A percentile compares a stretch with the other conserved stretches of the same genome.
Evolutionary conservation across 2,888 invertebrate species (phyloP).

Genomic region (Cheiracanthium punctorium): DNA sequence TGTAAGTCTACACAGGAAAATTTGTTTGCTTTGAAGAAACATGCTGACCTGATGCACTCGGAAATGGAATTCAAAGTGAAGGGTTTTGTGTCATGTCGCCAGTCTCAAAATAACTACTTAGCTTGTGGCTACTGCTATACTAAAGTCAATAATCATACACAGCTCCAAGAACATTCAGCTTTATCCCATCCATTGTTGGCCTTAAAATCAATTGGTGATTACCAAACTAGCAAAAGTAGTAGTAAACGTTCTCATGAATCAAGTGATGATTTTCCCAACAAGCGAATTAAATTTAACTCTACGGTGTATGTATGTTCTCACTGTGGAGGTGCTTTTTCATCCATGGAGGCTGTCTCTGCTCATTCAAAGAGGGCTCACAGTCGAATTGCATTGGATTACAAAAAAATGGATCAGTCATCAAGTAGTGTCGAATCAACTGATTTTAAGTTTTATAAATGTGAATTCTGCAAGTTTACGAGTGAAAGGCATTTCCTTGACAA

Average conservation of each 20-base stretch:
- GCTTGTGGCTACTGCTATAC: conserved; percentile 50
- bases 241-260: not conserved
- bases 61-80: conserved; percentile 41
- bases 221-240: not conserved
- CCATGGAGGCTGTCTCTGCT: not conserved
- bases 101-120: not conserved
- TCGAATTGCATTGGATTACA: not conserved
- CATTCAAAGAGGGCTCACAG: conserved; percentile 28
- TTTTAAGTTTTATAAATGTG: conserved; percentile 38
- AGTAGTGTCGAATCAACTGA: not conserved
- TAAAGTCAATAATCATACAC: not conserved
- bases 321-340: conserved; percentile 42
- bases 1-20: conserved; percentile 48
- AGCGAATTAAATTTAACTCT: conserved; percentile 21
- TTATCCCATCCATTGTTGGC: conserved; percentile 23
- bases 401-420: not conserved
- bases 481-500: conserved; percentile 11
- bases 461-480: conserved; percentile 40
- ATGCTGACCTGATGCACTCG: conserved; percentile 47
- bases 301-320: conserved; percentile 30
- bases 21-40: conserved; percentile 31
- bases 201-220: conserved; percentile 27
- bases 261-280: conserved; percentile 12
- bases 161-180: conserved; percentile 25
- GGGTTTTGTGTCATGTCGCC: not conserved